Conservation (phyloP, 2,113 vertebrate genomes). For the Ictalurus furcatus region DNA sequence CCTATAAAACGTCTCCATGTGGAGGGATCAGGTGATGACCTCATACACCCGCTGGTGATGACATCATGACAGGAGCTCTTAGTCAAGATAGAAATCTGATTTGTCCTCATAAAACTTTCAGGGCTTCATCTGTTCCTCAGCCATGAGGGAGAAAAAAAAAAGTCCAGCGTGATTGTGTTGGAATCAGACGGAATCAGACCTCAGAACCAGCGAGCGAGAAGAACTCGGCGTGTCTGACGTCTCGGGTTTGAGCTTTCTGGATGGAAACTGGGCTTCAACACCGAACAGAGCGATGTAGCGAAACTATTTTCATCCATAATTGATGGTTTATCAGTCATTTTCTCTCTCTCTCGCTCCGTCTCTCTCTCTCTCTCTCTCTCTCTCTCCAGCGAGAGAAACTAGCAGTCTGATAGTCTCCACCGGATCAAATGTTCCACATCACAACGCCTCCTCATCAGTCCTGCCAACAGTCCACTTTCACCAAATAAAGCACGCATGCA, state of each 20-base stretch:
- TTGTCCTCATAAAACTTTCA: conserved; percentile 63
- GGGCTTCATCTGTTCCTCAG: conserved; percentile 52
- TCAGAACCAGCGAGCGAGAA: background rate
- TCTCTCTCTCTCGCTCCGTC: background rate
- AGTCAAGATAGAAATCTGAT: conserved; percentile 56
- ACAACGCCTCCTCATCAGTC: background rate
- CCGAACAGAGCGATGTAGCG: conserved; percentile 31
- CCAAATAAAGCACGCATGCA: background rate
- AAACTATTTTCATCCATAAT: conserved; percentile 58
- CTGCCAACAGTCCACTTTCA: background rate
- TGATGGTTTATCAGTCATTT: conserved; percentile 52
- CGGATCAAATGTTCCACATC: background rate
- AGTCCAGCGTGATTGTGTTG: background rate
- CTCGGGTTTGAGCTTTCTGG: background rate
- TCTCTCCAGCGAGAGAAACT: conserved; percentile 29
- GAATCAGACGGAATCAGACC: background rate
- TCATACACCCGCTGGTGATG: conserved; percentile 42
- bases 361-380: background rate
- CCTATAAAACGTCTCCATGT: conserved; percentile 6
- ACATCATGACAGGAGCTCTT: conserved; percentile 59
- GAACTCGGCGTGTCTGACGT: background rate
- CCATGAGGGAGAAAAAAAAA: conserved; percentile 30
- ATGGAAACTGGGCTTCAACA: background rate
- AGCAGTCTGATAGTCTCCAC: conserved; percentile 44
- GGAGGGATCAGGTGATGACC: conserved; percentile 53